These are phyloP conservation scores for Neelides folsomi DNA, from an alignment of 2,888 invertebrate species.

Conservation along the genomic window DNA sequence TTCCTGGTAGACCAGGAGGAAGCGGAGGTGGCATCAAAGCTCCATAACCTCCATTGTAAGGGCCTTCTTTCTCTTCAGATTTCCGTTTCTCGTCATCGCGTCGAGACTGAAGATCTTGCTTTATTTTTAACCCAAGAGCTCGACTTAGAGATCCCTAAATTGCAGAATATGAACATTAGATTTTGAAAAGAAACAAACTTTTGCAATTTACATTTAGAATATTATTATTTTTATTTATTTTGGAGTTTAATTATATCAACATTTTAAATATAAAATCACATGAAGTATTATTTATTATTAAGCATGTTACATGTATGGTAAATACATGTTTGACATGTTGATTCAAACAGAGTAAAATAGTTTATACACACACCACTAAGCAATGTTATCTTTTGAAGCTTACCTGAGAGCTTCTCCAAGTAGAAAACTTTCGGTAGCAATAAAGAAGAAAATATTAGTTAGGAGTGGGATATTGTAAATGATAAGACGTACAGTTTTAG, in stretches of 20 bases:
- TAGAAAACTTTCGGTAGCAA: conserved; percentile 36
- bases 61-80: conserved; percentile 11
- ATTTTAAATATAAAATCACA: too few species aligned
- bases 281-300: too few species aligned
- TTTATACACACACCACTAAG: not conserved
- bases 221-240: too few species aligned
- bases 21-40: conserved; percentile 10
- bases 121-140: conserved; percentile 48
- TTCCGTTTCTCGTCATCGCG: conserved; percentile 28
- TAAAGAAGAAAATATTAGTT: conserved; percentile 12
- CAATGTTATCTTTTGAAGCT: conserved; percentile 6
- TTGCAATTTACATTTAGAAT: too few species aligned
- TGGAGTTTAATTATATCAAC: too few species aligned
- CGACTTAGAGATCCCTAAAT: conserved; percentile 57
- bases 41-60: not conserved
- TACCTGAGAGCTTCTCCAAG: conserved; percentile 40
- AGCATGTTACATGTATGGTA: conserved; percentile 3
- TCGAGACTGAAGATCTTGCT: conserved; percentile 42
- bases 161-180: conserved; percentile 4
- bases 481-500: conserved; percentile 7
- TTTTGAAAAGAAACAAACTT: too few species aligned
- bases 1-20: conserved; percentile 10
- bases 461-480: conserved; percentile 5
- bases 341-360: too few species aligned
- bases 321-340: too few species aligned